Evolutionary conservation across 2,113 vertebrate species (phyloP).

Genomic region (Pagrus major): DNA sequence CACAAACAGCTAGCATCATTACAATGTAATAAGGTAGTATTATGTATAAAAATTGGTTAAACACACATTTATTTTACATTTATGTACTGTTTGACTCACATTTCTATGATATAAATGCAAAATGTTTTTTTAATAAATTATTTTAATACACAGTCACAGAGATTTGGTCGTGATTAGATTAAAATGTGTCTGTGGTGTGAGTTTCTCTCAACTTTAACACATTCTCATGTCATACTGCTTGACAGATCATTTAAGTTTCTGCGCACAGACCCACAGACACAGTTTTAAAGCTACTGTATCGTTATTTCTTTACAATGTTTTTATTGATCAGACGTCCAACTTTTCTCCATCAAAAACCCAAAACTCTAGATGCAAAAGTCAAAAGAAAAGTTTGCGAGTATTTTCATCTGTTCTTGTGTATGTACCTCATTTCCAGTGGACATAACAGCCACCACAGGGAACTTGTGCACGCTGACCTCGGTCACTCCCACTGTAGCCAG

Average conservation of each 20-base stretch:
- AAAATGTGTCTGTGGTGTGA: neutral
- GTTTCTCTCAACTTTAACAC: neutral
- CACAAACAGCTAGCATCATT: neutral
- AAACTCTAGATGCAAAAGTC: neutral
- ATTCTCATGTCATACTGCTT: neutral
- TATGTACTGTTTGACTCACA: too few relatives aligned
- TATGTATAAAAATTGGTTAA: neutral
- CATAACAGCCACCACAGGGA: slow-evolving; percentile 99
- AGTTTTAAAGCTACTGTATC: too few relatives aligned
- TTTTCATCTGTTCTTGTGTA: neutral
- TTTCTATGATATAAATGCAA: neutral
- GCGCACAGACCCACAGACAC: too few relatives aligned
- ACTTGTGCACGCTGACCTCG: slow-evolving; percentile 99
- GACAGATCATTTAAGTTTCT: too few relatives aligned
- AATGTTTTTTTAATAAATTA: neutral
- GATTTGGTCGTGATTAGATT: neutral
- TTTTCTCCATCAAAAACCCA: neutral
- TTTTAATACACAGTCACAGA: neutral
- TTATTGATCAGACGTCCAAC: too few relatives aligned
- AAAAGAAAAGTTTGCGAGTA: neutral
- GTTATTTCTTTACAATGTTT: too few relatives aligned
- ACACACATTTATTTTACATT: too few relatives aligned
- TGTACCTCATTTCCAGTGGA: slow-evolving; percentile 98
- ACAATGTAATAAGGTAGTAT: neutral
- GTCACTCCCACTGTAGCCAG: slow-evolving; percentile 98